Percentiles rank a stretch among this genome's conserved stretches.
Conservation (phyloP, 2,888 invertebrate genomes). For the Deilephila elpenor region DNA sequence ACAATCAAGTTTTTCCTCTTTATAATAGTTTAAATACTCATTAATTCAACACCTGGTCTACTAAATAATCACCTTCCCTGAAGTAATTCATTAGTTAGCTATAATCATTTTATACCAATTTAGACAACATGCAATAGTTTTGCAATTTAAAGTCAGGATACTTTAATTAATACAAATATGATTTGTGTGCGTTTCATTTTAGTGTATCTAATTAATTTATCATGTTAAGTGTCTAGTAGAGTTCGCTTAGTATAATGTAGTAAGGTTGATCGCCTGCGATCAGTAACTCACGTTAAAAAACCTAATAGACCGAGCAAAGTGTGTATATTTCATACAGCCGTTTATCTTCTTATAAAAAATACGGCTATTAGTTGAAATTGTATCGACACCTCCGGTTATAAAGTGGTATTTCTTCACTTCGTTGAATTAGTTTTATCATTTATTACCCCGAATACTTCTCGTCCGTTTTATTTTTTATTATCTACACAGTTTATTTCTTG, state of each 20-base stretch:
- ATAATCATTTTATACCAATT: no score
- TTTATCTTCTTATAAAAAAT: conserved; percentile 10
- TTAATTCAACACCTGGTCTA: no score
- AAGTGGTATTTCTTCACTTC: neutral
- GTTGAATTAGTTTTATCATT: neutral
- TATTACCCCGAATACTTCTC: neutral
- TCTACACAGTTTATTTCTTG: no score
- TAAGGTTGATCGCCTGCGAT: neutral
- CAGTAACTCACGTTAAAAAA: neutral
- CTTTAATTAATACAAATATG: neutral
- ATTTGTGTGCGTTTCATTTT: neutral
- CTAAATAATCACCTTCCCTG: no score
- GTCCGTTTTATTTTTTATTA: neutral
- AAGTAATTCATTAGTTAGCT: no score
- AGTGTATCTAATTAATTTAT: neutral
- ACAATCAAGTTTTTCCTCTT: no score
- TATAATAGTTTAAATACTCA: no score
- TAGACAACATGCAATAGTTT: neutral
- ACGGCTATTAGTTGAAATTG: neutral
- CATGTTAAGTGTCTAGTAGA: neutral
- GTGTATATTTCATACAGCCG: conserved; percentile 2
- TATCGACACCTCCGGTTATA: neutral
- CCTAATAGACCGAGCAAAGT: neutral
- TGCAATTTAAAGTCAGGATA: neutral
- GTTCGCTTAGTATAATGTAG: neutral